Evolutionary conservation across 2,888 invertebrate species (phyloP).

Genomic region (Carcina quercana): DNA sequence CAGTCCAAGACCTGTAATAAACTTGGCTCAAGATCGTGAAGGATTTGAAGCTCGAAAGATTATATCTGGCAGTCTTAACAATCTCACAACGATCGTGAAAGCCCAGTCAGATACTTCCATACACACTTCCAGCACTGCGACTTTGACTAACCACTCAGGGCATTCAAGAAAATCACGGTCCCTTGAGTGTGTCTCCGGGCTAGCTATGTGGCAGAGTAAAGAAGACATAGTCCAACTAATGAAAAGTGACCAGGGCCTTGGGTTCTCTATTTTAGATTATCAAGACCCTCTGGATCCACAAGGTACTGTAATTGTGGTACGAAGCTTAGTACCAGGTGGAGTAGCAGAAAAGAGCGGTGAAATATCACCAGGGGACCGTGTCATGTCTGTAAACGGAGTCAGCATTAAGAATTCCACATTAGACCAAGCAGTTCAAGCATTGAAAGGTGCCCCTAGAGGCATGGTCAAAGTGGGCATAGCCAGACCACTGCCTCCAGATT

Average conservation of each 20-base stretch:
- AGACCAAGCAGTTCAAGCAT: constrained; percentile 95
- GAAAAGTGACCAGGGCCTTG: constrained; percentile 97
- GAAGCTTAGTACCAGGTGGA: constrained; percentile 97
- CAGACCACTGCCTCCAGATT: constrained; percentile 79
- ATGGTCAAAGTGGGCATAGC: constrained; percentile 94
- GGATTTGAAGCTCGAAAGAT: constrained; percentile 88
- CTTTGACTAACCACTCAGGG: constrained; percentile 79
- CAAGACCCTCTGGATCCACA: constrained; percentile 97
- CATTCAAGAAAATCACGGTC: constrained; percentile 90
- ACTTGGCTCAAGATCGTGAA: constrained; percentile 85
- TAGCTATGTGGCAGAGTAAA: constrained; percentile 98
- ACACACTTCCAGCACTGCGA: constrained; percentile 89
- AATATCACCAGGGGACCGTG: constrained; percentile 95
- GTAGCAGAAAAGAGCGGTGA: constrained; percentile 97
- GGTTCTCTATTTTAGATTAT: constrained; percentile 98
- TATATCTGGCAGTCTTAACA: constrained; percentile 90
- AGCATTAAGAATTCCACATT: constrained; percentile 93
- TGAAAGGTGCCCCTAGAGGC: constrained; percentile 95
- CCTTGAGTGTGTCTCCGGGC: constrained; percentile 93
- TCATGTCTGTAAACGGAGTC: constrained; percentile 93
- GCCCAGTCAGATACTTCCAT: constrained; percentile 97
- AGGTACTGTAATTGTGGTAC: constrained; percentile 97
- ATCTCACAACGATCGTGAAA: constrained; percentile 87
- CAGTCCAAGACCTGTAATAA: constrained; percentile 81
- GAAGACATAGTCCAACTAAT: constrained; percentile 92